Evolutionary conservation across 2,888 invertebrate species (phyloP).

Genomic region (Aelia acuminata): DNA sequence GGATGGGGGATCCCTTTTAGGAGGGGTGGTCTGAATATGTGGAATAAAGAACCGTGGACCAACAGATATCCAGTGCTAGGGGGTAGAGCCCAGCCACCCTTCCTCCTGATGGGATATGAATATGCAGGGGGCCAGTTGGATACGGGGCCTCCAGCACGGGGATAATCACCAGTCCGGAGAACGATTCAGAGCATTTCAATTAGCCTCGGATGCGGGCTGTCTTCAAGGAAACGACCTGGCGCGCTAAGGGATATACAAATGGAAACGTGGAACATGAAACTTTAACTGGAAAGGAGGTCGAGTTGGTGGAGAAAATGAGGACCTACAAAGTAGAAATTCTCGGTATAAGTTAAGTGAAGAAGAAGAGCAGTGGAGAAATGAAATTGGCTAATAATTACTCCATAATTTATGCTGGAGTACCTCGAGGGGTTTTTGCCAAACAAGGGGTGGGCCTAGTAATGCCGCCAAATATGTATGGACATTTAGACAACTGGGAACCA

Average conservation of each 20-base stretch:
- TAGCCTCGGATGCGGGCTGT: no score
- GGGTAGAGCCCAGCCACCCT: no score
- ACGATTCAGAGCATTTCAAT: no score
- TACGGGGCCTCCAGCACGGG: no score
- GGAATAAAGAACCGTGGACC: no score
- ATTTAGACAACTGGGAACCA: neutral
- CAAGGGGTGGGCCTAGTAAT: neutral
- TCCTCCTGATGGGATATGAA: no score
- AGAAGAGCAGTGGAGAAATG: neutral
- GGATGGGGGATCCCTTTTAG: no score
- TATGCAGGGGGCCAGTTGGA: no score
- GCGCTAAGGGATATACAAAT: neutral
- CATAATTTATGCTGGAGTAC: neutral
- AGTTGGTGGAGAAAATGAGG: neutral
- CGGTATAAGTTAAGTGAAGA: neutral
- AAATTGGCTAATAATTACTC: neutral
- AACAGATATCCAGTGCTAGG: no score
- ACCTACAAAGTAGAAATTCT: conserved; percentile 5
- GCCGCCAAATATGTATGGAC: neutral
- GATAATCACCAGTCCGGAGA: no score
- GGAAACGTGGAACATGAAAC: neutral
- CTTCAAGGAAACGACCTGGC: no score
- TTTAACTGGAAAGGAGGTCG: neutral
- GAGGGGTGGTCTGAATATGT: no score
- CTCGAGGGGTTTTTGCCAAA: neutral